phyloP scores from a whole-genome alignment of 2,113 vertebrate species.

The Alligator sinensis region DNA sequence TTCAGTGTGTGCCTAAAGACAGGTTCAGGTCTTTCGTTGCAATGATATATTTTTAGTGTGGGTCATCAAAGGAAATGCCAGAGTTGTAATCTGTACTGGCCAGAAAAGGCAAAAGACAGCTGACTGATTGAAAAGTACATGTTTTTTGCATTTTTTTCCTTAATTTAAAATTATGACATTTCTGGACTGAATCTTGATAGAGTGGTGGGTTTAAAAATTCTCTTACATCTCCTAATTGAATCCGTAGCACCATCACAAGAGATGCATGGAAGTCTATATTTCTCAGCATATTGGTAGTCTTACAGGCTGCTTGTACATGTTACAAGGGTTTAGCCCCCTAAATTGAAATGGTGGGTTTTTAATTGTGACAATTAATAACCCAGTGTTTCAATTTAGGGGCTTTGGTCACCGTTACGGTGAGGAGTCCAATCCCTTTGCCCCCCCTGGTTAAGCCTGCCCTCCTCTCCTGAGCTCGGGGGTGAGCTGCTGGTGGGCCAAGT shows the following conservation, averaged over 20 bases:
- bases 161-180: background rate
- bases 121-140: fast-evolving
- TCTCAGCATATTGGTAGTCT: background rate
- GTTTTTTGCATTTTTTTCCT: background rate
- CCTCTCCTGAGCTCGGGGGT: no score
- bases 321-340: no score
- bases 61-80: background rate
- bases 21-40: fast-evolving
- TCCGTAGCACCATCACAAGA: background rate
- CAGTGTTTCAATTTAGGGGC: no score
- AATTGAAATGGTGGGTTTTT: no score
- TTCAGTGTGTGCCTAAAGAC: background rate
- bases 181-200: background rate
- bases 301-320: background rate
- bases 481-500: no score
- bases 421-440: no score
- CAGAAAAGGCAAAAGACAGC: background rate
- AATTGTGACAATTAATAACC: no score
- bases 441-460: no score
- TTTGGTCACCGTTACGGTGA: no score
- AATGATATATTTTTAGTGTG: background rate
- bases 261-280: background rate
- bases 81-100: background rate
- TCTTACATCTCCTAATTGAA: background rate
- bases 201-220: background rate